These are phyloP conservation scores for Microtus pennsylvanicus DNA, from an alignment of 2,113 vertebrate species.

Conservation along the genomic window DNA sequence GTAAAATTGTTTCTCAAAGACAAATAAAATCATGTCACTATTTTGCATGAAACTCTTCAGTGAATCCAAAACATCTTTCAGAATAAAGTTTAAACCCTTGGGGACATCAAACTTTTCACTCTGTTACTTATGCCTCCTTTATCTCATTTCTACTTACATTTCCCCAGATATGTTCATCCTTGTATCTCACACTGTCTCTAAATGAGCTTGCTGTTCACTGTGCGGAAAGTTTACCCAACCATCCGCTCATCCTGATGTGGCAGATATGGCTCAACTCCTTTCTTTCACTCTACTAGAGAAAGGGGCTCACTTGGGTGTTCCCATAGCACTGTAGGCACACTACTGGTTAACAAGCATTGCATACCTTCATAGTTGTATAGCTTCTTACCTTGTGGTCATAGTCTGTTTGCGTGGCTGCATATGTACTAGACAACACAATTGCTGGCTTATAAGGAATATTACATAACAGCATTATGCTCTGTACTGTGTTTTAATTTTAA, in stretches of 20 bases:
- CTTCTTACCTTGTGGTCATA: not conserved
- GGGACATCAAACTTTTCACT: not conserved
- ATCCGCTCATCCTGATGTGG: not conserved
- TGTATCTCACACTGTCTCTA: not conserved
- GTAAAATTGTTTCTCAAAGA: slow-evolving; percentile 43
- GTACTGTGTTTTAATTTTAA: not conserved
- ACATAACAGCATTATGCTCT: not conserved
- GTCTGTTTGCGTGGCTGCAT: not conserved
- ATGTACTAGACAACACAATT: not conserved
- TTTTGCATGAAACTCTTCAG: slow-evolving; percentile 40
- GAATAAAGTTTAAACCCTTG: slow-evolving; percentile 37
- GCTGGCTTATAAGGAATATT: not conserved
- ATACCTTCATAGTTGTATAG: not conserved
- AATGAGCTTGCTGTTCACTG: not conserved
- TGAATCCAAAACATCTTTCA: slow-evolving; percentile 21
- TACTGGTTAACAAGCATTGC: not conserved
- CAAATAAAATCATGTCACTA: slow-evolving; percentile 15
- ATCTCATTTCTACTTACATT: slow-evolving; percentile 17
- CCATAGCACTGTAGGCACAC: not conserved
- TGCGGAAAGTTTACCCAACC: not conserved
- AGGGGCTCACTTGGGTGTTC: not conserved
- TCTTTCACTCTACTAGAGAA: not conserved
- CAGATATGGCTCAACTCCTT: not conserved
- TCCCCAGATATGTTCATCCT: not conserved
- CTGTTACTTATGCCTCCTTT: not conserved